Conservation (phyloP, 2,888 invertebrate genomes). For the Drosophila phalerata region DNA sequence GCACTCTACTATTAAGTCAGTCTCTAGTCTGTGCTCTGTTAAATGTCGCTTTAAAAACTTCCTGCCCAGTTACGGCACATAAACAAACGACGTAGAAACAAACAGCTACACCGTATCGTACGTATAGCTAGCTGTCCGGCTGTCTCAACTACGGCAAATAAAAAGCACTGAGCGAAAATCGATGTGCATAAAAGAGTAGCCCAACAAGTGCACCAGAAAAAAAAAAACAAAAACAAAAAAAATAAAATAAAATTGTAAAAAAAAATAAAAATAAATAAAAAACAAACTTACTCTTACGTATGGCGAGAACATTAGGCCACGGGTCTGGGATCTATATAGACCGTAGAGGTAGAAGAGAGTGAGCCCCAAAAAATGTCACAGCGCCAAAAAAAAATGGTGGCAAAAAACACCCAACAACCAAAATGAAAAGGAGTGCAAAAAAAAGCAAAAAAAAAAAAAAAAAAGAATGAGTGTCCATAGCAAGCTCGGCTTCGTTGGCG, state of each 20-base stretch:
- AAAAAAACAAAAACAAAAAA: conserved; percentile 20
- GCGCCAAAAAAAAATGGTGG: conserved; percentile 51
- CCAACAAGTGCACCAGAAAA: conserved; percentile 68
- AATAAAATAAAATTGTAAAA: conserved; percentile 10
- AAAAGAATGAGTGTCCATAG: conserved; percentile 37
- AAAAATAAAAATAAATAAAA: conserved; percentile 19
- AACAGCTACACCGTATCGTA: conserved; percentile 13
- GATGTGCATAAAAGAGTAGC: conserved; percentile 80
- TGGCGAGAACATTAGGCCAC: conserved; percentile 53
- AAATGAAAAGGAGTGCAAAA: background rate
- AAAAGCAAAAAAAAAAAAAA: background rate
- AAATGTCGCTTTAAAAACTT: conserved; percentile 75
- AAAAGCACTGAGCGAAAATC: conserved; percentile 82
- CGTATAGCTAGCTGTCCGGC: background rate
- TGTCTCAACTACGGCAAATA: conserved; percentile 65
- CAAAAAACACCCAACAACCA: conserved; percentile 15
- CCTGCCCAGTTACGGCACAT: conserved; percentile 73
- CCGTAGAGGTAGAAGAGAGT: background rate
- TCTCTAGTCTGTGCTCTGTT: conserved; percentile 47
- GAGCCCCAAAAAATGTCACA: conserved; percentile 53
- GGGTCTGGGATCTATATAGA: conserved; percentile 28
- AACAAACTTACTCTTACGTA: conserved; percentile 18
- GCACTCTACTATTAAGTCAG: conserved; percentile 8
- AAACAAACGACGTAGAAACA: conserved; percentile 75
- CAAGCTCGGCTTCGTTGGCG: conserved; percentile 19